Conservation (phyloP, 2,113 vertebrate species). For the Cephalopterus ornatus region DNA sequence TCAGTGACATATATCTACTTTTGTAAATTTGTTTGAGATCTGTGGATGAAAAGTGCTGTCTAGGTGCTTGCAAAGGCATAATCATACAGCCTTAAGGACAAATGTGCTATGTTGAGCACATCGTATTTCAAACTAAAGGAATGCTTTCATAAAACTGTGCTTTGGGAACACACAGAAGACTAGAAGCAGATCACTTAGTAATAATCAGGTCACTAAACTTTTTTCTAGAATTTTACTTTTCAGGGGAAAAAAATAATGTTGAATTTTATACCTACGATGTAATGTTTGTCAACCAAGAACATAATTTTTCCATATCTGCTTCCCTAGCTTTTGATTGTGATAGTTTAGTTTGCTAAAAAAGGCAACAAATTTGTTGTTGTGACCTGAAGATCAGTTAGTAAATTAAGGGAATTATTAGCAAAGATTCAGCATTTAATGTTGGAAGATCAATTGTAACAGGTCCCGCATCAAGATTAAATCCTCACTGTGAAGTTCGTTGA, state of each 20-base stretch:
- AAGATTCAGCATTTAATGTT: not conserved
- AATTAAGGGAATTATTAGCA: slow-evolving; percentile 7
- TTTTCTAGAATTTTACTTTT: not conserved
- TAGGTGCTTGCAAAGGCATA: slow-evolving; percentile 24
- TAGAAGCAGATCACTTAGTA: not conserved
- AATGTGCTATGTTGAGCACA: not conserved
- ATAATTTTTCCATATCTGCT: not conserved
- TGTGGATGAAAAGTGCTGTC: not conserved
- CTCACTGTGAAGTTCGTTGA: not conserved
- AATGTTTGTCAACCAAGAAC: not conserved
- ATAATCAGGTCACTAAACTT: not conserved
- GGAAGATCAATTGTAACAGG: not conserved
- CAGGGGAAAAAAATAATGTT: not conserved
- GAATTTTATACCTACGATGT: not conserved
- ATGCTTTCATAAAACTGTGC: not conserved
- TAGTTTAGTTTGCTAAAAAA: slow-evolving; percentile 1
- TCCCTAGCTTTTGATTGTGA: not conserved
- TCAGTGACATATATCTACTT: slow-evolving; percentile 1
- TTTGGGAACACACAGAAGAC: not conserved
- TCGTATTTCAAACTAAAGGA: not conserved
- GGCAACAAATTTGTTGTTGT: not conserved
- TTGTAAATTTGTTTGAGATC: slow-evolving; percentile 14
- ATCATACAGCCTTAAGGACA: slow-evolving; percentile 20
- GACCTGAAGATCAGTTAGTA: not conserved
- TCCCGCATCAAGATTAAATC: not conserved